Evolutionary conservation across 2,113 vertebrate genomes (phyloP).

Genomic region (Macheiramphus alcinus): DNA sequence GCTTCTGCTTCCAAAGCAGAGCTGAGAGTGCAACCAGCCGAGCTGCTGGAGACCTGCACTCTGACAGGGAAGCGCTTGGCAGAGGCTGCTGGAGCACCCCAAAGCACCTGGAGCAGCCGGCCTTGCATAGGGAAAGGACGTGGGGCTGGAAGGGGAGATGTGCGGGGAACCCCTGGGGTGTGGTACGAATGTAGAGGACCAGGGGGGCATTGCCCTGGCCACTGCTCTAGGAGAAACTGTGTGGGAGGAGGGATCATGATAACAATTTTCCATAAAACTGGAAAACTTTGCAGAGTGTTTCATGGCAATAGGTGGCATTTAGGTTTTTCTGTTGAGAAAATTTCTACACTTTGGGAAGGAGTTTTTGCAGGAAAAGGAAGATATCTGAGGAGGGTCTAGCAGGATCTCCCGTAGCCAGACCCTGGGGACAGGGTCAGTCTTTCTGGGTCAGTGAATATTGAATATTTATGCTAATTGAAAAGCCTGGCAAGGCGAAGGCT

Average conservation of each 20-base stretch:
- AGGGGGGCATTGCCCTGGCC: too few species aligned
- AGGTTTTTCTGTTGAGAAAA: background rate
- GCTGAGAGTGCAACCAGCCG: background rate
- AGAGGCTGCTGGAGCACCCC: background rate
- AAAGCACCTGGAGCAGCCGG: background rate
- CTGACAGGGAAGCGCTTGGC: fast-evolving
- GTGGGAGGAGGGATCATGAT: fast-evolving
- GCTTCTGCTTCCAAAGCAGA: fast-evolving
- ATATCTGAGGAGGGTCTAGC: background rate
- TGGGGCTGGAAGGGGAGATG: background rate
- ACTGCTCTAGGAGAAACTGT: background rate
- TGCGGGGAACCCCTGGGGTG: background rate
- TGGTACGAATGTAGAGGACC: fast-evolving
- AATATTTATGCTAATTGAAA: background rate
- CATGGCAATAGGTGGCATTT: background rate
- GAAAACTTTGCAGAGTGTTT: background rate
- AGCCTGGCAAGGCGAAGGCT: background rate
- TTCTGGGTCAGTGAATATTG: background rate
- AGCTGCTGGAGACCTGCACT: fast-evolving
- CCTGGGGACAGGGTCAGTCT: background rate
- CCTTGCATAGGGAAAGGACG: fast-evolving
- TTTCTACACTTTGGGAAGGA: fast-evolving
- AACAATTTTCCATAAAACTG: background rate
- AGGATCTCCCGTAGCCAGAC: background rate
- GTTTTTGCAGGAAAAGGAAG: background rate